Conservation (phyloP, 2,888 invertebrate genomes). For the Heliconius aoede region DNA sequence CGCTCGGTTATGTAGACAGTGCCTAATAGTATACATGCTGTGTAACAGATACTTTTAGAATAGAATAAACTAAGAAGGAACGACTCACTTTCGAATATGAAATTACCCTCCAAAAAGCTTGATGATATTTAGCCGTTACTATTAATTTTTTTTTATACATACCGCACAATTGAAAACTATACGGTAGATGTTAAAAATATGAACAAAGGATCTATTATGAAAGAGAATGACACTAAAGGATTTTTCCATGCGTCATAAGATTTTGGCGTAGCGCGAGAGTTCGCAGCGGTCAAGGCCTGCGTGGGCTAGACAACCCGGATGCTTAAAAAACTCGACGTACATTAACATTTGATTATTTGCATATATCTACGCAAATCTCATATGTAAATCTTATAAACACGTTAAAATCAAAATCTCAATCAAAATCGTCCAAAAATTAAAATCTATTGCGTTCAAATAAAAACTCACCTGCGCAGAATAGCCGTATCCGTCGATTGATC, state of each 20-base stretch:
- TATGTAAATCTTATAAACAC: constrained; percentile 1
- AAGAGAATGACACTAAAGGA: constrained; percentile 38
- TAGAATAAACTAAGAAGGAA: not conserved
- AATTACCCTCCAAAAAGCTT: not conserved
- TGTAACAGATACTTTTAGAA: not conserved
- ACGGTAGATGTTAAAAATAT: constrained; percentile 15
- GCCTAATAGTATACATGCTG: constrained; percentile 21
- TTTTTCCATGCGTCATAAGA: constrained; percentile 51
- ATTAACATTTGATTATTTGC: constrained; percentile 15
- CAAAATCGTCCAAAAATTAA: not conserved
- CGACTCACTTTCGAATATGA: not conserved
- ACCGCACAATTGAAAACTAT: constrained; percentile 5
- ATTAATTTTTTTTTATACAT: not conserved
- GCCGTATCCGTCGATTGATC: constrained; percentile 50
- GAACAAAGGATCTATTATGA: constrained; percentile 39
- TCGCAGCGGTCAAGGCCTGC: constrained; percentile 78
- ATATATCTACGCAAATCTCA: constrained; percentile 28
- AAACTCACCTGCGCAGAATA: constrained; percentile 60
- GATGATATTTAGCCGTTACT: not conserved
- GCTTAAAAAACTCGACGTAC: constrained; percentile 40
- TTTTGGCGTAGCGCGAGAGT: constrained; percentile 57
- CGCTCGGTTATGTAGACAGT: constrained; percentile 33
- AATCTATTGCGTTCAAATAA: constrained; percentile 38
- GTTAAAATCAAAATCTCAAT: too few species aligned
- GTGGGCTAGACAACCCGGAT: constrained; percentile 80